These are phyloP conservation scores for Nymphicus hollandicus DNA, from an alignment of 2,113 vertebrate species.

Conservation along the genomic window DNA sequence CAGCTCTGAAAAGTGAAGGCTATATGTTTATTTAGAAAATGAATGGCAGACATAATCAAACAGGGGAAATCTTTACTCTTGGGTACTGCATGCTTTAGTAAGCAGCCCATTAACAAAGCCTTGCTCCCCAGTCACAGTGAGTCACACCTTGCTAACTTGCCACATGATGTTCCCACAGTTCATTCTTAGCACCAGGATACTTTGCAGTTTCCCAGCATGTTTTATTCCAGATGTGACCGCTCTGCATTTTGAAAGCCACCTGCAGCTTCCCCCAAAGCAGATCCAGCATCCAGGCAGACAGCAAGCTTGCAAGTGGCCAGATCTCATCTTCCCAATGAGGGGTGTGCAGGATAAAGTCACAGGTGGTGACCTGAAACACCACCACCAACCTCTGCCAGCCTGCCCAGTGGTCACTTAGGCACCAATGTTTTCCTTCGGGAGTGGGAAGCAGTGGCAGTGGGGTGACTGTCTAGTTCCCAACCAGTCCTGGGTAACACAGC, in stretches of 20 bases:
- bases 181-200: fast-evolving
- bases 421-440: not conserved
- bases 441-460: not conserved
- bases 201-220: not conserved
- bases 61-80: not conserved
- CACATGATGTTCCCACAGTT: not conserved
- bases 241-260: not conserved
- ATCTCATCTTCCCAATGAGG: not conserved
- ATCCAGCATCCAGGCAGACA: not conserved
- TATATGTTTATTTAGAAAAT: not conserved
- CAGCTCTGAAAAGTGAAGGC: not conserved
- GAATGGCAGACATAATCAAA: not conserved
- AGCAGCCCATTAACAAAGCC: not conserved
- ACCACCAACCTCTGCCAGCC: not conserved
- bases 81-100: not conserved
- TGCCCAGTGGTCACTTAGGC: not conserved
- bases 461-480: not conserved
- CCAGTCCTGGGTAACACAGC: not conserved
- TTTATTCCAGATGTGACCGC: not conserved
- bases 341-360: too few species aligned
- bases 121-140: not conserved
- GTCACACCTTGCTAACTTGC: not conserved
- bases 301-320: not conserved
- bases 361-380: not conserved
- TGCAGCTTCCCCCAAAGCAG: not conserved